Conservation (phyloP, 2,113 vertebrate species). For the Mormoops blainvillei region DNA sequence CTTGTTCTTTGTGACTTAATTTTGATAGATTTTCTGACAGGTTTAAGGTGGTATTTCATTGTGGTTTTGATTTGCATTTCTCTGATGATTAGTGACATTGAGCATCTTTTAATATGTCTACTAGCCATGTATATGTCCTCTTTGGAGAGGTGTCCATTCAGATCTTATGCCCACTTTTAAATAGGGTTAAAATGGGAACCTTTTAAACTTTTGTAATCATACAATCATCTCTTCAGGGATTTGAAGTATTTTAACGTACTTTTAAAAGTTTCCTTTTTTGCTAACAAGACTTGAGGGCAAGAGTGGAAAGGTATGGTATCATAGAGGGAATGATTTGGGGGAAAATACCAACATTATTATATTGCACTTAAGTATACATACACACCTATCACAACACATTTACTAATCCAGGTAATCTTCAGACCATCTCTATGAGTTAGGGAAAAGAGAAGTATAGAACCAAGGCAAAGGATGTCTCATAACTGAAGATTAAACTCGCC, state of each 20-base stretch:
- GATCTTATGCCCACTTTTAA: neutral
- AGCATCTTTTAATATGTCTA: too few species aligned
- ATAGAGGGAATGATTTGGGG: neutral
- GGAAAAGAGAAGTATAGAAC: neutral
- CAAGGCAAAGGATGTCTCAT: neutral
- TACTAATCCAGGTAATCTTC: neutral
- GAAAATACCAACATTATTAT: neutral
- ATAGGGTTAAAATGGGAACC: neutral
- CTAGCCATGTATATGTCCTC: too few species aligned
- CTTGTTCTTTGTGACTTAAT: too few species aligned
- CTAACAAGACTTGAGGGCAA: neutral
- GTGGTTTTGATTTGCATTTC: too few species aligned
- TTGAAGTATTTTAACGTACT: conserved; percentile 1
- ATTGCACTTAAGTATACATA: neutral
- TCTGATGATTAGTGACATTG: too few species aligned
- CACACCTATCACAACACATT: neutral
- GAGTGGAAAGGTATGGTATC: neutral
- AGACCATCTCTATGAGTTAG: neutral
- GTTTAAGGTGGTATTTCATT: too few species aligned
- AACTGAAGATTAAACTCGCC: neutral
- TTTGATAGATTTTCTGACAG: too few species aligned
- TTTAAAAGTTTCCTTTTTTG: neutral
- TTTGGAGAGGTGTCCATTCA: too few species aligned
- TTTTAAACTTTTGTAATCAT: neutral
- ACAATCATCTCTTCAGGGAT: neutral